Evolutionary conservation across 2,113 vertebrate species (phyloP), one percentile per base, ranked within the genome.

Genomic region (Vicugna pacos): DNA sequence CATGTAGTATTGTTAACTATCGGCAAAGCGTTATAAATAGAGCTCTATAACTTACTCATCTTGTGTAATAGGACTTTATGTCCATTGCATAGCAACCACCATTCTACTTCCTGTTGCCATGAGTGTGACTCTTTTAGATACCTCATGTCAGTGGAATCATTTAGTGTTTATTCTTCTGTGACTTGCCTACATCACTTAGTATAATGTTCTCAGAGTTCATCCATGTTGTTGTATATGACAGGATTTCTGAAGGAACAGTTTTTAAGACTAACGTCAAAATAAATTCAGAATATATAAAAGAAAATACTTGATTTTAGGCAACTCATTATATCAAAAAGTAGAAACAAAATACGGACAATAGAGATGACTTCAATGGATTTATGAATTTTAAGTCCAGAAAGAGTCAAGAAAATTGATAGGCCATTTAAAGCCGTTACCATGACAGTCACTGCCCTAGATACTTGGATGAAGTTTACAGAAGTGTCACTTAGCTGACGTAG

Each of bases 211-310:
- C 8, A 79, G 7, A 30, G 32, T 81, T 82, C 35, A 30, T 72
- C 38, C 2, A 58, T 58, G 14, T 65, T 88, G 54, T 91, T 11
- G 19, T 8, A 3, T 67, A 67, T 89, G 28, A 73, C 72, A 69
- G 48, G 11, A 85, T 85, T 88, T 89, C 32, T 80, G 72, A 96
- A n/a, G 56, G 20, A 62, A 87, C 32, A 35, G 69, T 93, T 76
- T 72, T 91, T 48, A 92, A 90, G 20, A 22, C 28, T 65, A 56
- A 81, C 38, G 16, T 35, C 72, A 96, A 75, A 76, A 89, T 84
- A 70, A 72, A 86, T 86, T 89, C 92, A 85, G 67, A 46, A 35
- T 70, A 46, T 52, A 76, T 80, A 48, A 81, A 92, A 94, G 54
- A 28, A 84, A 80, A 46, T 88, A 16, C 8, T 81, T 67, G 30